Evolutionary conservation across 2,113 vertebrate species (phyloP).

Genomic region (Rhea americana): DNA sequence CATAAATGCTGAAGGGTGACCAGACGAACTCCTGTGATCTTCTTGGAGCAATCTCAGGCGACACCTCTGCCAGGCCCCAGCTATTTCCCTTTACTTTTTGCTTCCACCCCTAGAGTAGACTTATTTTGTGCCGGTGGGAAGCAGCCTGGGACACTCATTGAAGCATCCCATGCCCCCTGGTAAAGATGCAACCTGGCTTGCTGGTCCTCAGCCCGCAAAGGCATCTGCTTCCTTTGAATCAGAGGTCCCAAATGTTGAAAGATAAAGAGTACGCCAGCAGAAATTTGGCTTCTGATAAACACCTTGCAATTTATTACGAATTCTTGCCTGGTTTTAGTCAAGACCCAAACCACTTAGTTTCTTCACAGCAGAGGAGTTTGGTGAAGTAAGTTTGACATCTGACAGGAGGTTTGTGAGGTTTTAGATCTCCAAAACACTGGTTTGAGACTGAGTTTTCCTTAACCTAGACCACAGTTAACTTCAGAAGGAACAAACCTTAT

Average conservation of each 20-base stretch:
- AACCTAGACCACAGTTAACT: not conserved
- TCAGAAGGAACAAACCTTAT: not conserved
- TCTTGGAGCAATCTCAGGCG: not conserved
- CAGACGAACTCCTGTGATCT: not conserved
- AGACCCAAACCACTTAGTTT: not conserved
- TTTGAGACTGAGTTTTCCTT: not conserved
- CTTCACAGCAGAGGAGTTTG: too few relatives aligned
- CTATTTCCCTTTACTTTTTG: not conserved
- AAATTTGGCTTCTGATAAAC: too few relatives aligned
- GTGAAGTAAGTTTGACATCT: not conserved
- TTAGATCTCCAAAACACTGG: too few relatives aligned
- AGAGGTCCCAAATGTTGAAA: not conserved
- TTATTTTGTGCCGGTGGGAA: not conserved
- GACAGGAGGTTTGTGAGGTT: too few relatives aligned
- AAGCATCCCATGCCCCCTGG: not conserved
- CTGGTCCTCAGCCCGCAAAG: not conserved
- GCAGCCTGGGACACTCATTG: accelerated
- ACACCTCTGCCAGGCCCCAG: not conserved
- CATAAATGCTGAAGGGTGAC: not conserved
- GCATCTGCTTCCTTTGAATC: not conserved
- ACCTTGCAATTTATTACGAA: too few relatives aligned
- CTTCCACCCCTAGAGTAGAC: not conserved
- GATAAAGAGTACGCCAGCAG: too few relatives aligned
- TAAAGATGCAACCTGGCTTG: not conserved
- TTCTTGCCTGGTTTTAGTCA: not conserved